Conservation (phyloP, 2,797 vertebrate species). For the Arrhamphus sclerolepis region DNA sequence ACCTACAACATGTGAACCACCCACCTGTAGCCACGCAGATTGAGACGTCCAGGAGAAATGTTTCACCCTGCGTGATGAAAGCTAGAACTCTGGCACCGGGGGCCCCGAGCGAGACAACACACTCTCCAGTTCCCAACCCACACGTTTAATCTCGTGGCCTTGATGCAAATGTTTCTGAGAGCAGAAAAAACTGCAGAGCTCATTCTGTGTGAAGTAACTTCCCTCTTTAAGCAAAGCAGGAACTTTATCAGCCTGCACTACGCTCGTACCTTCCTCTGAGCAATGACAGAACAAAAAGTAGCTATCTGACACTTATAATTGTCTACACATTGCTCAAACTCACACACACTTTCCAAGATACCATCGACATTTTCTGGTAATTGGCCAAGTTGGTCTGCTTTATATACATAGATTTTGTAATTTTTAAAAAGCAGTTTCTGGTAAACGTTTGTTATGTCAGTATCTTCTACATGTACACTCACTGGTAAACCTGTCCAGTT, state of each 20-base stretch:
- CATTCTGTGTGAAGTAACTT: conserved; percentile 69
- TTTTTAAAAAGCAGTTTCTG: too few species aligned
- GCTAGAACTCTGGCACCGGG: conserved; percentile 72
- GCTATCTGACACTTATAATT: conserved; percentile 27
- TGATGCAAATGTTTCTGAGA: conserved; percentile 80
- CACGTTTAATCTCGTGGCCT: conserved; percentile 80
- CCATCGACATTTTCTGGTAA: too few species aligned
- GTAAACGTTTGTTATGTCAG: not conserved
- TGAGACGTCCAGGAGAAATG: conserved; percentile 72
- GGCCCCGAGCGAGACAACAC: conserved; percentile 71
- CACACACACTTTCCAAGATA: too few species aligned
- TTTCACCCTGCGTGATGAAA: conserved; percentile 74
- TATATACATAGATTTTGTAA: too few species aligned
- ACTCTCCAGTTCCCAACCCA: conserved; percentile 79
- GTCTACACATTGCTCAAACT: too few species aligned
- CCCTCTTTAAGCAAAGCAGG: conserved; percentile 72
- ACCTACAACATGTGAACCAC: conserved; percentile 74
- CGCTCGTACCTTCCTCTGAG: conserved; percentile 49
- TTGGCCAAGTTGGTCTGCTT: too few species aligned
- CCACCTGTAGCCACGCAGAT: conserved; percentile 75
- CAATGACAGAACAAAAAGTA: conserved; percentile 47
- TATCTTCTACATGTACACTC: not conserved
- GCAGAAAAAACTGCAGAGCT: conserved; percentile 60
- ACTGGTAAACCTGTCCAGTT: too few species aligned
- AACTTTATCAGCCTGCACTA: conserved; percentile 63